phyloP scores from a whole-genome alignment of 2,888 invertebrate species.

The Tachina lurida region DNA sequence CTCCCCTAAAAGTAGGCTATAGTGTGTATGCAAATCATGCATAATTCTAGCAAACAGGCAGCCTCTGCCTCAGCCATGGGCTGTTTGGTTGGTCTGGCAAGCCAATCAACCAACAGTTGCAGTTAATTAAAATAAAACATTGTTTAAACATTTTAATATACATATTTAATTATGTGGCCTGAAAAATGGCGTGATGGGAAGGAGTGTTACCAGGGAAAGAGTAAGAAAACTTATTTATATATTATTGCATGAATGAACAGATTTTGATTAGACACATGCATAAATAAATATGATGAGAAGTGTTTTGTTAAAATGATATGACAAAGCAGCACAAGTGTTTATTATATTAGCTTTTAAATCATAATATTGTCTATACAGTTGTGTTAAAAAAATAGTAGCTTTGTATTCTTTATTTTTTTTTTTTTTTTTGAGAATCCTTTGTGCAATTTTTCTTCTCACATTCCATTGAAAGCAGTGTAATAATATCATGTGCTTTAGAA shows the following conservation, averaged over 20 bases:
- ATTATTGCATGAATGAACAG: not conserved
- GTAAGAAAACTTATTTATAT: not conserved
- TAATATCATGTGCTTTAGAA: too few species aligned
- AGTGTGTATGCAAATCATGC: not conserved
- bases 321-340: too few species aligned
- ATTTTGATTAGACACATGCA: not conserved
- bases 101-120: conserved; percentile 51
- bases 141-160: conserved; percentile 19
- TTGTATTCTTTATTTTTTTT: too few species aligned
- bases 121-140: conserved; percentile 63
- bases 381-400: too few species aligned
- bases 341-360: too few species aligned
- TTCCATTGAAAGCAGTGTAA: too few species aligned
- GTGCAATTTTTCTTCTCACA: too few species aligned
- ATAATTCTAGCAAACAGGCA: not conserved
- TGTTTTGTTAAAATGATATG: not conserved
- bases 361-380: too few species aligned
- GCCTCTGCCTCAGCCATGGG: not conserved
- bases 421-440: too few species aligned
- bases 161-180: conserved; percentile 26
- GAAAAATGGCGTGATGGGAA: not conserved
- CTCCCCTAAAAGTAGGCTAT: conserved; percentile 57
- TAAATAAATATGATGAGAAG: not conserved
- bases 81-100: not conserved
- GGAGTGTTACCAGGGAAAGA: not conserved